Conservation (phyloP, 2,113 vertebrate species). For the Probosciger aterrimus region DNA sequence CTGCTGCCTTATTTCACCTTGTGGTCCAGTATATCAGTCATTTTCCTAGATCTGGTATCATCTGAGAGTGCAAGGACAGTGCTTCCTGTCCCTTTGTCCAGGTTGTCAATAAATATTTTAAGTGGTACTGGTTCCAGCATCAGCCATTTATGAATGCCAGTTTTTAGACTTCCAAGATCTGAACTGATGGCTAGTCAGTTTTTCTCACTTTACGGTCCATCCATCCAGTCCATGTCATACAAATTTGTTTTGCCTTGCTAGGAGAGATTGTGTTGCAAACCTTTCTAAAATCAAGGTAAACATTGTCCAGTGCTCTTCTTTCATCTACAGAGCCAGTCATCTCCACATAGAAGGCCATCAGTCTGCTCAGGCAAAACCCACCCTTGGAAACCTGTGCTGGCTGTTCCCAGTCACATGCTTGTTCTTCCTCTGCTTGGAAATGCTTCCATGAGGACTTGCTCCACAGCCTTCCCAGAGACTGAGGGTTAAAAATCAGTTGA, state of each 20-base stretch:
- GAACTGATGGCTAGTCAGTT: background rate
- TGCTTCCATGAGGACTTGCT: background rate
- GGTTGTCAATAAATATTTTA: background rate
- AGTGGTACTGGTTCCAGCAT: background rate
- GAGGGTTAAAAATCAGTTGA: background rate
- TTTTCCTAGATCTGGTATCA: background rate
- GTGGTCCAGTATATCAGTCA: background rate
- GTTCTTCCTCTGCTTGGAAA: background rate
- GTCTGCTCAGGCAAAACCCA: background rate
- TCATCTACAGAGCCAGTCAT: background rate
- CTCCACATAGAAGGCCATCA: background rate
- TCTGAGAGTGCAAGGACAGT: background rate
- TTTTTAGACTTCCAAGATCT: background rate
- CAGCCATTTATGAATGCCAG: background rate
- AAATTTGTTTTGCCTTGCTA: background rate
- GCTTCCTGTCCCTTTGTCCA: background rate
- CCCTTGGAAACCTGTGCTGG: background rate
- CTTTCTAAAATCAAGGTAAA: background rate
- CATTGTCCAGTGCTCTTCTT: background rate
- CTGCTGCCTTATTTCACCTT: background rate
- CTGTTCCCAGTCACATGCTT: accelerated
- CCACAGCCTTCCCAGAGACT: background rate
- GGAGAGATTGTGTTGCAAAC: background rate
- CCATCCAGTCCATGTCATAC: background rate
- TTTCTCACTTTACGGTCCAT: background rate